These are phyloP conservation scores for Lochmaea capreae DNA, from an alignment of 2,888 invertebrate genomes.

Conservation along the genomic window DNA sequence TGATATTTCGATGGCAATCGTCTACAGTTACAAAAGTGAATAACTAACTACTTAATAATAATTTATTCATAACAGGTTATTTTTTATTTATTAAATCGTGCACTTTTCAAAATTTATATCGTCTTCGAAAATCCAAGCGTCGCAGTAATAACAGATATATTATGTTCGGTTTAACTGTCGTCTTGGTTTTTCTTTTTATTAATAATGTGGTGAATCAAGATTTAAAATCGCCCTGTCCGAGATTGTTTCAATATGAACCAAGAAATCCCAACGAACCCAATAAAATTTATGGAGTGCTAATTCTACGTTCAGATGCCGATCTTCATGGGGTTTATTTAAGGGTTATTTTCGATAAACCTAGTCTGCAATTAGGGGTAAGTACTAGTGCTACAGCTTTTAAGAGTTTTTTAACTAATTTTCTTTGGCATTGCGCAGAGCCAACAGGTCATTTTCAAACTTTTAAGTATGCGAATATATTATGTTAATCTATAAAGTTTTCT, in stretches of 20 bases:
- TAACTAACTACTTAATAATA: too few species aligned
- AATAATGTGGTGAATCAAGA: conserved; percentile 39
- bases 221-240: conserved; percentile 69
- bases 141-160: background rate
- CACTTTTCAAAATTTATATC: background rate
- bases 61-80: background rate
- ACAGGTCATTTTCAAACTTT: too few species aligned
- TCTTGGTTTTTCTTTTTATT: conserved; percentile 19
- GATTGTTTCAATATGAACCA: conserved; percentile 71
- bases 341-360: conserved; percentile 65
- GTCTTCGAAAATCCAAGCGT: background rate
- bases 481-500: too few species aligned
- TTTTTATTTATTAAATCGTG: too few species aligned
- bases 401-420: background rate
- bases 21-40: background rate
- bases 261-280: conserved; percentile 68
- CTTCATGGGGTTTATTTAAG: conserved; percentile 72
- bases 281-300: conserved; percentile 73
- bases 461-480: too few species aligned
- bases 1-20: background rate
- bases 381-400: background rate
- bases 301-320: conserved; percentile 68
- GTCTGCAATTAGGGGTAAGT: conserved; percentile 53
- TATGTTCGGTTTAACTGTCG: background rate
- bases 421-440: too few species aligned